Percentiles rank a stretch among this genome's conserved stretches.
These are phyloP conservation scores for Tetrapedia diversipes DNA, from an alignment of 2,888 invertebrate genomes.

Conservation along the genomic window DNA sequence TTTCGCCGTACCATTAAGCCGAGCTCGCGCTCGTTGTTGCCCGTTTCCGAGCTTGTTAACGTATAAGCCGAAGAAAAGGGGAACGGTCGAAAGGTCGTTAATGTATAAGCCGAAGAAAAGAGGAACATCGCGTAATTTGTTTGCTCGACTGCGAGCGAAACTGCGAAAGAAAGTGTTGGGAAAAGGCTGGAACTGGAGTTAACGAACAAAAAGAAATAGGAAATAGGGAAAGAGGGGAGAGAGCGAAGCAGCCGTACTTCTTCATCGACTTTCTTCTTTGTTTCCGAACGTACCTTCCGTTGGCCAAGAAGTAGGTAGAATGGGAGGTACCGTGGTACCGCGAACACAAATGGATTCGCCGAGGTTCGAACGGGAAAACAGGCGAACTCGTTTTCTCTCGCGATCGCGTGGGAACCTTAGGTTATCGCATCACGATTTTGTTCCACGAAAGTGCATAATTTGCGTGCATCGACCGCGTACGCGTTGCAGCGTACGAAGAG, in stretches of 20 bases:
- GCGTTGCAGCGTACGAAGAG: no score
- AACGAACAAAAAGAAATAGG: constrained; percentile 31
- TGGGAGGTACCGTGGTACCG: background rate
- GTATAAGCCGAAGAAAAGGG: background rate
- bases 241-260: constrained; percentile 42
- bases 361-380: constrained; percentile 13
- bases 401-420: background rate
- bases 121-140: constrained; percentile 17
- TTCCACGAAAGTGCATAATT: background rate
- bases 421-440: no score
- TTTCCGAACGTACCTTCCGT: constrained; percentile 31
- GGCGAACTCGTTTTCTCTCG: background rate
- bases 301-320: no score
- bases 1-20: background rate
- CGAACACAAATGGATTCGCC: constrained; percentile 6
- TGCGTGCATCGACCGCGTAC: background rate
- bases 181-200: constrained; percentile 23
- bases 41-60: background rate
- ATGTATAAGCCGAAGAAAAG: no score
- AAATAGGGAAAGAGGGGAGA: constrained; percentile 7
- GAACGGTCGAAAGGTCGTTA: no score
- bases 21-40: no score
- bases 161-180: constrained; percentile 6
- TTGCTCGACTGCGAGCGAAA: constrained; percentile 23
- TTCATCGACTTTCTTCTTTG: constrained; percentile 41